Percentiles rank a stretch among this genome's conserved stretches.
Evolutionary conservation across 2,888 invertebrate genomes (phyloP).

Genomic region (Limnephilus auricula): DNA sequence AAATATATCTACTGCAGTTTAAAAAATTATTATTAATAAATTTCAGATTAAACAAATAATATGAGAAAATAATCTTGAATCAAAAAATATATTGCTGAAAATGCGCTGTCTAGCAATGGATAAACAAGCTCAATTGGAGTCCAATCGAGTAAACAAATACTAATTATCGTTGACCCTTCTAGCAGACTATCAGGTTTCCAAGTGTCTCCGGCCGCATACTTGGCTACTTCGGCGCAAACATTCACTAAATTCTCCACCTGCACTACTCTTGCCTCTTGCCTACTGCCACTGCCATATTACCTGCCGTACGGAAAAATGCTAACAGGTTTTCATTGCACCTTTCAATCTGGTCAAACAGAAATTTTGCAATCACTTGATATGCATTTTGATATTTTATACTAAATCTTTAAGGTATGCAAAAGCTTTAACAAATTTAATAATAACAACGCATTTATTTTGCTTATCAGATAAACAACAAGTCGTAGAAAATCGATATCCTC

Average conservation of each 20-base stretch:
- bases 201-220: neutral
- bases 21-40: no score
- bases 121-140: neutral
- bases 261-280: neutral
- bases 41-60: no score
- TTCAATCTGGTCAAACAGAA: constrained; percentile 19
- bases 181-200: neutral
- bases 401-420: neutral
- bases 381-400: neutral
- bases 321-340: constrained; percentile 38
- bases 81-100: neutral
- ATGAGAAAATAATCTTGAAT: no score
- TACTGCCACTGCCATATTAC: neutral
- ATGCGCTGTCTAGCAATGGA: neutral
- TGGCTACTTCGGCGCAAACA: neutral
- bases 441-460: neutral
- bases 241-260: constrained; percentile 34
- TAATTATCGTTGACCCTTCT: neutral
- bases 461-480: neutral
- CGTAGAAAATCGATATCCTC: neutral
- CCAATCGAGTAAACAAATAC: constrained; percentile 21
- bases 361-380: neutral
- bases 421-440: neutral
- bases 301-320: constrained; percentile 29
- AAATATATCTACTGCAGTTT: no score